Base-by-base conservation (phyloP, 2,797 vertebrate species). In the Anableps anableps region DNA sequence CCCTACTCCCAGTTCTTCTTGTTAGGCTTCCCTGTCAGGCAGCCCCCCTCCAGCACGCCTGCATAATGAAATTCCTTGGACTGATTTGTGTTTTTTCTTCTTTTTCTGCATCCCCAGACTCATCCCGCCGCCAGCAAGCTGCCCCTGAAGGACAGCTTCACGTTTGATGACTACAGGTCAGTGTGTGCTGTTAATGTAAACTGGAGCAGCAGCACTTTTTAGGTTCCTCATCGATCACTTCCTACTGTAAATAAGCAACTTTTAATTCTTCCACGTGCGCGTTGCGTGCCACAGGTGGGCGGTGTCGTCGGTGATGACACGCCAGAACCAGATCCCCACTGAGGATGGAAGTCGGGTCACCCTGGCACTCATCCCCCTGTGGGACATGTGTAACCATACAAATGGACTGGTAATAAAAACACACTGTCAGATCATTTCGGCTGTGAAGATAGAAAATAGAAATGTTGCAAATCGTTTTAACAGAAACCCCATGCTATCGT, bases 361-460 rank as follows among this genome's bases (percentile, higher is more conserved):
- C 13, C 94, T 99, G 93, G 98, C 99, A 51, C 95, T 99, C 38
- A 99, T 99, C 90, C 98, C 98, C 4, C 92, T 99, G 4, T 99
- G 99, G 98, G 98, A 99, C 94, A 99, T 99, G 99, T 99, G 99
- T 88, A 99, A 99, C 93, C 98, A 99, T 94, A 99, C 97, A 84
- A 99, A 97, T 10, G 98, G 98, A 88, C 96, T 99, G 97, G 98
- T 99, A 94, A 60, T n/a, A 36, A 31, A 29, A 17, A n/a, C 26
- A 16, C 36, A 75, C 6, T 58, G 4, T 26, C 5, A 7, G 1
- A 2, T 38, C 13, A 16, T 74, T 74, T 74, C 17, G 6, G 13
- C 10, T 58, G 16, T 43, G 29, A 21, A 43, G 11, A 31, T 19
- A 21, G 26, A 29, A 64, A 36, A 34, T 23, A 45, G 13, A 26